A percentile compares a stretch with the other conserved stretches of the same genome.
phyloP scores from a whole-genome alignment of 2,797 vertebrate genomes.

The Falco novaeseelandiae region DNA sequence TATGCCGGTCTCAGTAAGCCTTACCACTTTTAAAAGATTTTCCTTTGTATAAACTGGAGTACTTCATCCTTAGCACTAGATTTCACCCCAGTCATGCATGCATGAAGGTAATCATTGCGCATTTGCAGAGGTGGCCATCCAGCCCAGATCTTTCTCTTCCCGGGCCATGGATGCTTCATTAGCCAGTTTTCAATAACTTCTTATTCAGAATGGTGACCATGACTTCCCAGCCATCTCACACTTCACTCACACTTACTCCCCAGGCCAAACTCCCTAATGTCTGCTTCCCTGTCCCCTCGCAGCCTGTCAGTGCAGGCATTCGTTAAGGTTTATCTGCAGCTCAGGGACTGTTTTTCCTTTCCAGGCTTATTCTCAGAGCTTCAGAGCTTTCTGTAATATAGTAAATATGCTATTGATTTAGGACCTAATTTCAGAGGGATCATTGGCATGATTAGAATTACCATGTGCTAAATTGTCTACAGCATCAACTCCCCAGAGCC shows the following conservation, averaged over 20 bases:
- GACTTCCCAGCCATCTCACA: background rate
- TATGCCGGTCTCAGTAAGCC: background rate
- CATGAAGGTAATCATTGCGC: background rate
- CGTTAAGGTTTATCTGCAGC: background rate
- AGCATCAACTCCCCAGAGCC: background rate
- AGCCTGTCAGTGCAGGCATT: background rate
- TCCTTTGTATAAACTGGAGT: background rate
- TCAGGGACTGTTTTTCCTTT: background rate
- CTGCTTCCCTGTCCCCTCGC: background rate
- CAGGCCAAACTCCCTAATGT: background rate
- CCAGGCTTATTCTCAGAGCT: background rate
- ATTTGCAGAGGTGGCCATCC: background rate
- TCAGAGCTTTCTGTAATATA: background rate
- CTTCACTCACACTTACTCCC: background rate
- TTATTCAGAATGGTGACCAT: background rate
- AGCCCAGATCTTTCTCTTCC: background rate
- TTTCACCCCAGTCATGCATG: background rate
- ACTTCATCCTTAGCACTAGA: rapidly evolving
- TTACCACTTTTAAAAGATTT: background rate
- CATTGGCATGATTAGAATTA: background rate
- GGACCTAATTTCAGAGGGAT: background rate
- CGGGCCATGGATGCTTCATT: background rate
- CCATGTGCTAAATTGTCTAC: background rate
- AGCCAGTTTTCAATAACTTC: background rate
- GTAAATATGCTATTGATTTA: background rate